Evolutionary conservation across 1,140 invertebrate genomes (phyloP).

Genomic region (Panagrolaimus sp.): DNA sequence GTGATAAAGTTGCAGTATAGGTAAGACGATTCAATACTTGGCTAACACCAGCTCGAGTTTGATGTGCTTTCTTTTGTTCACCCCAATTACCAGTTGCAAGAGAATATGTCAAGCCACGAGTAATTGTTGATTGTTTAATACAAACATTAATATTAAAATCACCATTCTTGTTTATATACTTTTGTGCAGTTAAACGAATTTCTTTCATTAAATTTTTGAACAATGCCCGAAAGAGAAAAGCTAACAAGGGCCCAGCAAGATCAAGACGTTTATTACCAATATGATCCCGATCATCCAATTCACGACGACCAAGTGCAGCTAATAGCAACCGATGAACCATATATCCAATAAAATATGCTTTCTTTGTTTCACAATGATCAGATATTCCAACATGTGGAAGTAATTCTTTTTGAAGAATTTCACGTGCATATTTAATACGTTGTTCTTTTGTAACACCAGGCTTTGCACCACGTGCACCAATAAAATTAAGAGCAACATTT

Average conservation of each 20-base stretch:
- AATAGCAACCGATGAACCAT: constrained; percentile 93
- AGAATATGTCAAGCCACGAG: constrained; percentile 93
- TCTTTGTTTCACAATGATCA: constrained; percentile 98
- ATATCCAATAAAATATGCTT: constrained; percentile 74
- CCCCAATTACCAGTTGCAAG: constrained; percentile 99
- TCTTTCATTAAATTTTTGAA: constrained; percentile 91
- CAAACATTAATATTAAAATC: constrained; percentile 95
- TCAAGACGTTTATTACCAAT: constrained; percentile 97
- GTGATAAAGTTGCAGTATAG: constrained; percentile 93
- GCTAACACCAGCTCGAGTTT: constrained; percentile 83
- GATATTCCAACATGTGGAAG: constrained; percentile 95
- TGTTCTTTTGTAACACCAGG: constrained; percentile 97
- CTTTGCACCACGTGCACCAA: constrained; percentile 85
- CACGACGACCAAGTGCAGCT: constrained; percentile 84
- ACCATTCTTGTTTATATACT: constrained; percentile 95
- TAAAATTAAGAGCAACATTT: constrained; percentile 94
- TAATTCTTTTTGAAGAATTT: constrained; percentile 99
- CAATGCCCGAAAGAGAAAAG: constrained; percentile 85
- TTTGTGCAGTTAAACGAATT: constrained; percentile 93
- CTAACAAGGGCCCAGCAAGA: constrained; percentile 87
- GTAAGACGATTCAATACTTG: constrained; percentile 91
- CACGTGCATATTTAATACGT: constrained; percentile 94
- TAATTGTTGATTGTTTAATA: constrained; percentile 94
- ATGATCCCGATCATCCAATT: constrained; percentile 97
- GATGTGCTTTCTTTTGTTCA: constrained; percentile 98